Base-by-base conservation (phyloP, 2,113 vertebrate genomes). In the Oncorhynchus kisutch region DNA sequence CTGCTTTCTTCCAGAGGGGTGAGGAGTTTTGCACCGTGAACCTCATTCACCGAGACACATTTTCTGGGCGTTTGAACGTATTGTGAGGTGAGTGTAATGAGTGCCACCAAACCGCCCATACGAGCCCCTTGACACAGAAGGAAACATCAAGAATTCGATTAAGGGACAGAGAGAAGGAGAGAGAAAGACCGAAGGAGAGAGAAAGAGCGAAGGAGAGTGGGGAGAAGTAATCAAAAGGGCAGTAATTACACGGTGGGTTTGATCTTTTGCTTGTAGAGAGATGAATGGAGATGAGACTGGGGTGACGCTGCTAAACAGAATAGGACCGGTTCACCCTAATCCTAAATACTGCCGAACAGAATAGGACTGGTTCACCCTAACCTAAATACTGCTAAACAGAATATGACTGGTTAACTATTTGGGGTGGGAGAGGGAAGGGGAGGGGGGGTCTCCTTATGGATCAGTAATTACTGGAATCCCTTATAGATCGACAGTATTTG, bases 1-100 rank as follows among this genome's bases (percentile, higher is more conserved):
- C 81, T 78, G 84, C 84, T 91, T 91, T 89, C 75, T 80, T 85
- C 88, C 81, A 80, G 72, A 74, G 72, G 85, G 85, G 39, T 77
- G 83, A 75, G 59, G 24, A 81, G 88, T 86, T 86, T 87, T 73
- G 78, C 72, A 78, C 83, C 82, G 84, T 81, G 87, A 89, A 88
- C 75, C 39, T 85, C 81, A 91, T 93, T 93, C 89, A 90, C 76
- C 1, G 73, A 29, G 84, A 92, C 91, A 91, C 91, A 92, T 93
- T 94, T 94, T 94, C 91, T 91, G 91, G 88, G 87, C 88, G 80
- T 92, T 91, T 92, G 90, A 94, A 91, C 90, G 88, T 92, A 92
- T 93, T 93, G 92, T 93, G 83, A 72, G 84, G 83, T 75, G 84
- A 80, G 81, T 79, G 89, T 87, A 90, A 91, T 90, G 90, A 92